phyloP scores from a whole-genome alignment of 2,113 vertebrate genomes.

The Epinephelus fuscoguttatus region DNA sequence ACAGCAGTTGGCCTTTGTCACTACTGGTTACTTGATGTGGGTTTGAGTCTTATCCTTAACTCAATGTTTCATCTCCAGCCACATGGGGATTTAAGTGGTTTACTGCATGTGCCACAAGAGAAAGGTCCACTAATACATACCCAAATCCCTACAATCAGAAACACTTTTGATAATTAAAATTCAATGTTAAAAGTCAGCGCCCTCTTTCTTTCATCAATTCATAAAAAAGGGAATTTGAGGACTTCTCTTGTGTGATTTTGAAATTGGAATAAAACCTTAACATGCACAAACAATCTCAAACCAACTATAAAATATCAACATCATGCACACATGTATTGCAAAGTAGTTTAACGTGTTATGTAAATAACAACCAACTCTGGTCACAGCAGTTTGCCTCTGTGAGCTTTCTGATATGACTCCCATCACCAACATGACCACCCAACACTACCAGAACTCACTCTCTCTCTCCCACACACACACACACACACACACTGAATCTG shows the following conservation, averaged over 20 bases:
- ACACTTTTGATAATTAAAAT: no score
- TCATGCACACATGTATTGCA: neutral
- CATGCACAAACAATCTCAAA: neutral
- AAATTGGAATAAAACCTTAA: neutral
- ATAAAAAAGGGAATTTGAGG: neutral
- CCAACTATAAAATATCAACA: neutral
- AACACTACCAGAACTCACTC: neutral
- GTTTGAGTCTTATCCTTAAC: no score
- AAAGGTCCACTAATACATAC: neutral
- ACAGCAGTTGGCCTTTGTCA: no score
- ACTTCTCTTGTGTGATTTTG: neutral
- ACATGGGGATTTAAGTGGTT: neutral
- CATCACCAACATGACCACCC: neutral
- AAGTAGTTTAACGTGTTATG: neutral
- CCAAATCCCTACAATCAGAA: neutral
- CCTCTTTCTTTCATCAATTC: neutral
- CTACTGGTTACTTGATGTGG: no score
- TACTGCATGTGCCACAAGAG: no score
- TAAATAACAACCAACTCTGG: neutral
- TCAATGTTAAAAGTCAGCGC: neutral
- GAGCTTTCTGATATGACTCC: slow-evolving; percentile 3
- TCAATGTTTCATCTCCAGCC: neutral
- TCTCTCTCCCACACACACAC: neutral
- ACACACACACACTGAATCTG: neutral
- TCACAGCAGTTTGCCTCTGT: neutral